A percentile compares a stretch with the other conserved stretches of the same genome.
phyloP scores from a whole-genome alignment of 2,797 vertebrate genomes.

The Poecilia gillii region DNA sequence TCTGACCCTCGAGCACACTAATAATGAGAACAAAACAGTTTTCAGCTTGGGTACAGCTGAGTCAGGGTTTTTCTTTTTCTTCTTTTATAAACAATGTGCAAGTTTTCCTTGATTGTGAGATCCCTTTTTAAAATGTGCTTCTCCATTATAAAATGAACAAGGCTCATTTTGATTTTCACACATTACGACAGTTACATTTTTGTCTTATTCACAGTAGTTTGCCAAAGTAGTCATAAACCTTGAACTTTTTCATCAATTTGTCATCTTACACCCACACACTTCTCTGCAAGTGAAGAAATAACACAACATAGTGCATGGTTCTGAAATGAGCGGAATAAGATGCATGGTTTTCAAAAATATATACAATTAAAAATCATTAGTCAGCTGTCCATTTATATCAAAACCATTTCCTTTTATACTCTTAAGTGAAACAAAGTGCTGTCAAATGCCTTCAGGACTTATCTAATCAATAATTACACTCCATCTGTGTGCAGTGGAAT shows the following conservation, averaged over 20 bases:
- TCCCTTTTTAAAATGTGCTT: constrained; percentile 45
- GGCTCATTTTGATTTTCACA: constrained; percentile 25
- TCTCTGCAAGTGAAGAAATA: background rate
- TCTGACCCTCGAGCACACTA: constrained; percentile 38
- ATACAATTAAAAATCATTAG: background rate
- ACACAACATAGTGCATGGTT: background rate
- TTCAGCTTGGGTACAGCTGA: constrained; percentile 27
- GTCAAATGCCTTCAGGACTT: background rate
- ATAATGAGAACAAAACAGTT: constrained; percentile 23
- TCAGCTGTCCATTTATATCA: background rate
- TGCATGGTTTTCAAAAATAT: background rate
- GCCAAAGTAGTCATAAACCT: background rate
- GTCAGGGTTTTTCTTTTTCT: constrained; percentile 25
- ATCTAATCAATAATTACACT: background rate
- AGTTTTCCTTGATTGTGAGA: constrained; percentile 47
- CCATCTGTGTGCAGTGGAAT: background rate
- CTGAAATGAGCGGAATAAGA: background rate
- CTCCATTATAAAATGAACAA: constrained; percentile 37
- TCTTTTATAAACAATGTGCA: constrained; percentile 44
- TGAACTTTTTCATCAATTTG: background rate
- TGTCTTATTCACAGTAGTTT: constrained; percentile 9
- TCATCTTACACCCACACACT: background rate
- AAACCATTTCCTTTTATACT: background rate
- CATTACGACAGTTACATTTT: constrained; percentile 1
- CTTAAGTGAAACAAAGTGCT: background rate